Evolutionary conservation across 2,113 vertebrate species (phyloP).

Genomic region (Trematocara marginatum): DNA sequence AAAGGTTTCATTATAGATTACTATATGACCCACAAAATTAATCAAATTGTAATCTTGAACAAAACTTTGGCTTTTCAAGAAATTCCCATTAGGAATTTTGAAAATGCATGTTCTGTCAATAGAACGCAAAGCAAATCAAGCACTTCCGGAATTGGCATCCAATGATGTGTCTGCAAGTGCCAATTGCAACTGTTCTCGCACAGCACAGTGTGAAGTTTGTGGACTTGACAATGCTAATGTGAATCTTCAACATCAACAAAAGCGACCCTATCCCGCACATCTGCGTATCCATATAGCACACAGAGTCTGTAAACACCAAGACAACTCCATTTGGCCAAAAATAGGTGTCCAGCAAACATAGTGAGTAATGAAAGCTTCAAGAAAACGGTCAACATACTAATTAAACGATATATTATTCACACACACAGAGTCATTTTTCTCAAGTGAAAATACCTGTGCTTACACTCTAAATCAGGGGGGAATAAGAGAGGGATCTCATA

Average conservation of each 20-base stretch:
- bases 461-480: background rate
- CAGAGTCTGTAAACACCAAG: background rate
- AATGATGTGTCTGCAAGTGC: background rate
- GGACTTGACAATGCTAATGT: accelerated
- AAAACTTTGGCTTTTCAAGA: background rate
- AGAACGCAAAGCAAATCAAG: background rate
- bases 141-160: accelerated
- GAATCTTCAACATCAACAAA: background rate
- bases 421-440: background rate
- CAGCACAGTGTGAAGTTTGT: accelerated
- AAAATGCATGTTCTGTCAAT: background rate
- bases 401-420: background rate
- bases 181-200: background rate
- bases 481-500: background rate
- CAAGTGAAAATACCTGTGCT: background rate
- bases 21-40: background rate
- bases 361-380: background rate
- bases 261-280: accelerated
- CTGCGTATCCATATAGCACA: background rate
- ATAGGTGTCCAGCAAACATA: background rate
- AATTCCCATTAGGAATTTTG: background rate
- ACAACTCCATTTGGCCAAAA: background rate
- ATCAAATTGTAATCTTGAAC: background rate
- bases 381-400: background rate
- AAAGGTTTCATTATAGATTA: background rate